phyloP scores from a whole-genome alignment of 2,888 invertebrate species.

The Clistopyga incitator region DNA sequence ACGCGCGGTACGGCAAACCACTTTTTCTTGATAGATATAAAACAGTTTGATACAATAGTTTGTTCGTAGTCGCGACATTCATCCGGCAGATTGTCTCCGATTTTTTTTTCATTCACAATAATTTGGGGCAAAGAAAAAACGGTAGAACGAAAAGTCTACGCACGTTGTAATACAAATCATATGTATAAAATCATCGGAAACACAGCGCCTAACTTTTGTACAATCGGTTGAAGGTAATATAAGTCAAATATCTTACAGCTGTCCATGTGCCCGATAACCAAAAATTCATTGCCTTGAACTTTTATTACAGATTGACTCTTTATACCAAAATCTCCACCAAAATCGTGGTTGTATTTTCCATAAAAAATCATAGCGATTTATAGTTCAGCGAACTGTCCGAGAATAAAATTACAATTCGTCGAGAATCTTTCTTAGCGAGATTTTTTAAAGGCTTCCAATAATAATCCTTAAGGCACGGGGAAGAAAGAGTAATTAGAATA shows the following conservation, averaged over 20 bases:
- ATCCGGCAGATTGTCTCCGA: slow-evolving; percentile 31
- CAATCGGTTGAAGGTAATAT: slow-evolving; percentile 1
- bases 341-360: not conserved
- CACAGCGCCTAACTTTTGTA: not conserved
- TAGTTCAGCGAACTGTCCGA: not conserved
- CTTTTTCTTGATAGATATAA: slow-evolving; percentile 45
- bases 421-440: too few species aligned
- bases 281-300: slow-evolving; percentile 25
- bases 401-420: too few species aligned
- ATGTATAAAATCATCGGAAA: slow-evolving; percentile 28
- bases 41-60: slow-evolving; percentile 59
- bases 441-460: too few species aligned
- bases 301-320: slow-evolving; percentile 30
- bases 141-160: slow-evolving; percentile 15
- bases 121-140: slow-evolving; percentile 10
- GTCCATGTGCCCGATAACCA: slow-evolving; percentile 3
- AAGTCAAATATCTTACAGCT: slow-evolving; percentile 15
- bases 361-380: slow-evolving; percentile 27
- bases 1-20: slow-evolving; percentile 2
- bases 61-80: slow-evolving; percentile 40
- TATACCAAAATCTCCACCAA: not conserved
- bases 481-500: too few species aligned
- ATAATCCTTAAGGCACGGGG: too few species aligned
- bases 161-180: slow-evolving; percentile 30
- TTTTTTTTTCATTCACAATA: slow-evolving; percentile 34